Evolutionary conservation across 2,113 vertebrate genomes (phyloP).

Genomic region (Scomber colias): DNA sequence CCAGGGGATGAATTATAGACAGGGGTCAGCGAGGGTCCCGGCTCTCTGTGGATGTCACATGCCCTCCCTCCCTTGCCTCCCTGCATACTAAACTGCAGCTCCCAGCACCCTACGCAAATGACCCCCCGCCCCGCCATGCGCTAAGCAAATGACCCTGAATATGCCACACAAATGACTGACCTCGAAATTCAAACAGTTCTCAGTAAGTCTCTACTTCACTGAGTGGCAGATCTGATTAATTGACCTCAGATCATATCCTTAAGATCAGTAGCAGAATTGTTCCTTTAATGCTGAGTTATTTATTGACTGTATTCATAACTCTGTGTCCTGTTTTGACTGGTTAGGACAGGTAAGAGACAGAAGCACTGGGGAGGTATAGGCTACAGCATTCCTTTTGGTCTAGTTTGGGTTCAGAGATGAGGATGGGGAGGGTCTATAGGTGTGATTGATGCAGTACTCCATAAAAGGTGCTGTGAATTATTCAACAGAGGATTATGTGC

Average conservation of each 20-base stretch:
- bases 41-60: constrained; percentile 82
- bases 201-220: constrained; percentile 18
- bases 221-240: constrained; percentile 14
- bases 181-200: constrained; percentile 56
- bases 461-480: constrained; percentile 83
- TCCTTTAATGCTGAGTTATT: constrained; percentile 7
- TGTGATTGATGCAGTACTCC: constrained; percentile 77
- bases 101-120: constrained; percentile 75
- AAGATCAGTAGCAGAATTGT: not conserved
- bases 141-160: constrained; percentile 82
- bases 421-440: constrained; percentile 41
- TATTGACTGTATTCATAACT: constrained; percentile 13
- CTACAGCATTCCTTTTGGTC: constrained; percentile 3
- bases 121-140: constrained; percentile 51
- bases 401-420: constrained; percentile 31
- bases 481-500: constrained; percentile 81
- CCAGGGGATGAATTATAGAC: constrained; percentile 87
- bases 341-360: not conserved
- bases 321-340: not conserved
- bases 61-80: constrained; percentile 67
- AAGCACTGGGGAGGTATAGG: not conserved
- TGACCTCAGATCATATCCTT: constrained; percentile 10
- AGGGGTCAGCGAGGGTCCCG: constrained; percentile 84
- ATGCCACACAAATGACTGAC: constrained; percentile 69
- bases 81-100: constrained; percentile 82